Conservation (phyloP, 1,140 invertebrate species). For the Sitophilus oryzae region DNA sequence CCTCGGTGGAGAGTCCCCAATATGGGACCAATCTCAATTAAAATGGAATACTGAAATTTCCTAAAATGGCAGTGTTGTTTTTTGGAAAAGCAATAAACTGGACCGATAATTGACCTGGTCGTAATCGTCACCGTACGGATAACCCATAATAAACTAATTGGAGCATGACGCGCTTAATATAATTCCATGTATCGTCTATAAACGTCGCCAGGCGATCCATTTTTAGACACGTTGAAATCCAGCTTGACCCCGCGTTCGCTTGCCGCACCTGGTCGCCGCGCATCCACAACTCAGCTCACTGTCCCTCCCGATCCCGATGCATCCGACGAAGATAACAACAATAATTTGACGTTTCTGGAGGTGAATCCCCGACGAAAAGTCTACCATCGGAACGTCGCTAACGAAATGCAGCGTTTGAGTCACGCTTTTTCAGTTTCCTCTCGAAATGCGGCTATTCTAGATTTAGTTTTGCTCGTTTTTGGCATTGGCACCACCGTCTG, state of each 20-base stretch:
- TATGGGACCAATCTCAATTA: too few relatives aligned
- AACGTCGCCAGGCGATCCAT: constrained; percentile 27
- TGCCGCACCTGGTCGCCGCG: background rate
- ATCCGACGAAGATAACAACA: constrained; percentile 11
- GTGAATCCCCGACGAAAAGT: background rate
- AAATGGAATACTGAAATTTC: too few relatives aligned
- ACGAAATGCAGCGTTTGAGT: constrained; percentile 26
- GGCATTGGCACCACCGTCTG: constrained; percentile 37
- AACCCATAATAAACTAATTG: constrained; percentile 15
- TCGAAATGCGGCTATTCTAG: constrained; percentile 32
- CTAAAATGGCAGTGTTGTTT: too few relatives aligned
- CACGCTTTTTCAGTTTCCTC: constrained; percentile 33
- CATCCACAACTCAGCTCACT: background rate
- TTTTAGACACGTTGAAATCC: constrained; percentile 31
- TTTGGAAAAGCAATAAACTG: too few relatives aligned
- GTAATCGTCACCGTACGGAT: background rate
- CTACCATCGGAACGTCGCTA: constrained; percentile 22
- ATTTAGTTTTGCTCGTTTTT: constrained; percentile 36
- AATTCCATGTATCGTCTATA: constrained; percentile 30
- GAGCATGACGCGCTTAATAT: constrained; percentile 17
- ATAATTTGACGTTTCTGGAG: background rate
- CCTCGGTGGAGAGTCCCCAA: too few relatives aligned
- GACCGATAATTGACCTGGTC: too few relatives aligned
- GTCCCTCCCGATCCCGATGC: background rate
- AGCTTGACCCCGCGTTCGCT: constrained; percentile 21